Base-by-base conservation (phyloP, 2,113 vertebrate genomes). In the Manacus vitellinus region DNA sequence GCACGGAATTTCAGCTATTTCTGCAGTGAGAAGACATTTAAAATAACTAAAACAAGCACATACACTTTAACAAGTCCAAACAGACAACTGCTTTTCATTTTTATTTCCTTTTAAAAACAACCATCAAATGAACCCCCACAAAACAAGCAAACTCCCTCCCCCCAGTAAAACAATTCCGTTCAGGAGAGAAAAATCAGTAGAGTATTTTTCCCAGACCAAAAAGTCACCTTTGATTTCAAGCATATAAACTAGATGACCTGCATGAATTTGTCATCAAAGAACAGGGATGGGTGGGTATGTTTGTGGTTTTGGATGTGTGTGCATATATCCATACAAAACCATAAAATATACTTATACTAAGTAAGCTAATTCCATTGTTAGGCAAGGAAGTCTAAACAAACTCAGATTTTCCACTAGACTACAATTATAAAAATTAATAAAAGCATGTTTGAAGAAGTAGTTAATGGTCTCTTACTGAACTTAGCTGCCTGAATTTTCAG, bases 61-160 rank as follows among this genome's bases (percentile, higher is more conserved):
- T 12, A 6, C 20, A 83, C 62, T 86, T 92, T 25, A 84, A 47
- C 9, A 74, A 85, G 28, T 54, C 27, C 63, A 49, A 70, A 72
- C 1, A 12, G 12, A 76, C 28, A 63, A 52, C 1, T 5, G 12
- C 5, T 55, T 77, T 35, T 74, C 20, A 67, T 17, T 51, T 67
- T 37, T 75, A 17, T 21, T 77, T 74, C 33, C 19, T 90, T 91
- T 74, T 8, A 73, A 51, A 65, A 88, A 59, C 5, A 77, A 58
- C 30, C 4, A 39, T 28, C 9, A 49, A n/a, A 25, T 21, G 12
- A 74, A 52, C 5, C 1, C 5, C 2, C 6, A 2, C 5, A 70
- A 85, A 49, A 44, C 24, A 43, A 54, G 41, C 11, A 14, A 68
- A 54, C 3, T 4, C 4, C 19, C 9, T n/a, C 30, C 52, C 5